phyloP scores from a whole-genome alignment of 2,797 vertebrate species.

The Hoplostethus mediterraneus region DNA sequence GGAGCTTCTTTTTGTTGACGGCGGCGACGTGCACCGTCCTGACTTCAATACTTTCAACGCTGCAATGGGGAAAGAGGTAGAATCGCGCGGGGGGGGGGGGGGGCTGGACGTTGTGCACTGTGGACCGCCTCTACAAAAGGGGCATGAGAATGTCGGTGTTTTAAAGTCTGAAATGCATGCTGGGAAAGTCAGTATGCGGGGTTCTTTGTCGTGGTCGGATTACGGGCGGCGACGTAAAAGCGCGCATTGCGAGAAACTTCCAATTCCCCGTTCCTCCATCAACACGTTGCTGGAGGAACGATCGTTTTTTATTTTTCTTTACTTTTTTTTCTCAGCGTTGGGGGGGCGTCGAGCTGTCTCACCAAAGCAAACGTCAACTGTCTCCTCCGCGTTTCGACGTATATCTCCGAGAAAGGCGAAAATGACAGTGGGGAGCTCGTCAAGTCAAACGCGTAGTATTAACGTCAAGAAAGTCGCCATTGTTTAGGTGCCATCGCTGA shows the following conservation, averaged over 20 bases:
- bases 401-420: constrained; percentile 71
- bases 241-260: no score
- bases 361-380: constrained; percentile 63
- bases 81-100: background rate
- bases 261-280: background rate
- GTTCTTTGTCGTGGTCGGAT: no score
- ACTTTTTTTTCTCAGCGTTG: constrained; percentile 51
- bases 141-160: no score
- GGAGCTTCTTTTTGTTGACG: constrained; percentile 78
- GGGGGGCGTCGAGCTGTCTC: constrained; percentile 49
- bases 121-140: no score
- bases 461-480: constrained; percentile 79
- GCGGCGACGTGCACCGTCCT: constrained; percentile 59
- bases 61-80: background rate
- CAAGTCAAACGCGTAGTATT: constrained; percentile 78
- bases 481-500: constrained; percentile 86
- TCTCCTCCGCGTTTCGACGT: constrained; percentile 65
- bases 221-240: no score
- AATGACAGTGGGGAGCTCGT: constrained; percentile 79
- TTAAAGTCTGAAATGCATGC: no score
- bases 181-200: no score
- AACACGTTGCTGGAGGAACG: no score
- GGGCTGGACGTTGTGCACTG: no score
- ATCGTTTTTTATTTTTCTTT: constrained; percentile 11
- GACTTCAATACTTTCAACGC: constrained; percentile 65